Conservation (phyloP, 2,888 invertebrate genomes). For the Linyphia triangularis region DNA sequence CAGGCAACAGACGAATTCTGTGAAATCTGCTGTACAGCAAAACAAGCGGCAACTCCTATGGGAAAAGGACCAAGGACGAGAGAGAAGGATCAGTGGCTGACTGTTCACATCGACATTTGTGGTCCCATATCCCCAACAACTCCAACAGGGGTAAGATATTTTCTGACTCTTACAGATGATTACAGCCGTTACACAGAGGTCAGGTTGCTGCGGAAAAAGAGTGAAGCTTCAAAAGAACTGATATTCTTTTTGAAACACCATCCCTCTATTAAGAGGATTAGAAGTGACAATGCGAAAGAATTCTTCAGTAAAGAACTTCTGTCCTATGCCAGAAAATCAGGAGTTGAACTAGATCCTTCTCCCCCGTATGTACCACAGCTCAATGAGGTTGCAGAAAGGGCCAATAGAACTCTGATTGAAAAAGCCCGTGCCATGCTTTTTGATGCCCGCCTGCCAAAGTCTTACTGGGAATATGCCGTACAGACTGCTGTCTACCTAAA, state of each 20-base stretch:
- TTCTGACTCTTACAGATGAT: conserved; percentile 59
- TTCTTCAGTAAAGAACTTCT: neutral
- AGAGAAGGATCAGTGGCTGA: neutral
- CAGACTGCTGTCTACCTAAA: conserved; percentile 10
- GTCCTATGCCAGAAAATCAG: neutral
- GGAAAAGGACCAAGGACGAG: neutral
- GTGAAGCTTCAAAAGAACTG: neutral
- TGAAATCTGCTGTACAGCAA: conserved; percentile 18
- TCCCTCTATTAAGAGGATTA: neutral
- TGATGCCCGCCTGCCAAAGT: conserved; percentile 72
- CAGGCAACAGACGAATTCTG: neutral
- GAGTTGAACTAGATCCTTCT: neutral
- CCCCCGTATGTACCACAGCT: conserved; percentile 73
- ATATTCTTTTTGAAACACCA: neutral
- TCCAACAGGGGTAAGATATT: neutral
- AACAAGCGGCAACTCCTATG: conserved; percentile 9
- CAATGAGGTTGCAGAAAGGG: conserved; percentile 76
- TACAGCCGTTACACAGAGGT: conserved; percentile 71
- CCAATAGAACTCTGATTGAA: conserved; percentile 76
- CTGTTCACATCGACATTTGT: neutral
- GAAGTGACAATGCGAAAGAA: neutral
- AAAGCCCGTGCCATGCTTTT: conserved; percentile 64
- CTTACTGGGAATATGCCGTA: conserved; percentile 75
- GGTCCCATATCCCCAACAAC: neutral
- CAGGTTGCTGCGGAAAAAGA: neutral